A percentile compares a stretch with the other conserved stretches of the same genome.
Conservation (phyloP, 2,888 invertebrate genomes). For the Corythucha ciliata region DNA sequence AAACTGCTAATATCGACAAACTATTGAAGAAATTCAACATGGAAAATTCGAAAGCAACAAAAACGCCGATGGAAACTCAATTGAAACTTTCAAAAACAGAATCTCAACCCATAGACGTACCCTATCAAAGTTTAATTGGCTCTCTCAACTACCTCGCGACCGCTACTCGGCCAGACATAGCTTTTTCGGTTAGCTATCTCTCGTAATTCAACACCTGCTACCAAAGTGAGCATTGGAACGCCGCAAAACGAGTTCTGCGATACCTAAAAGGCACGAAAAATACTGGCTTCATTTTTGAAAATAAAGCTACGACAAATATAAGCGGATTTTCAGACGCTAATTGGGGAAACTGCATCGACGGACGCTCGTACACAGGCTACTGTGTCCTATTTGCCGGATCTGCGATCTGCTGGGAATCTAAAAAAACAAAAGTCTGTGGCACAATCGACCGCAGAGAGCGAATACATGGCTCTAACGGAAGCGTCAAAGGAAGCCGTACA, state of each 20-base stretch:
- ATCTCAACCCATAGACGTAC: background rate
- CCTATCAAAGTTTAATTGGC: constrained; percentile 29
- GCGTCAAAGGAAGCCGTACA: constrained; percentile 2
- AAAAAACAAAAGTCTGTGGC: background rate
- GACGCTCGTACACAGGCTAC: constrained; percentile 3
- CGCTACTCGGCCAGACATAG: constrained; percentile 18
- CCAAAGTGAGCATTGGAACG: constrained; percentile 17
- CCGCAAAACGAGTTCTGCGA: constrained; percentile 29
- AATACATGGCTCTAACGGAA: constrained; percentile 3
- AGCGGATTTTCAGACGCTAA: constrained; percentile 1
- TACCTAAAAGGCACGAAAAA: constrained; percentile 27
- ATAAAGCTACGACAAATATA: background rate
- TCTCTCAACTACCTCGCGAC: constrained; percentile 14
- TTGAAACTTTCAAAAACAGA: background rate
- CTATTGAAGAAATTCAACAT: constrained; percentile 7
- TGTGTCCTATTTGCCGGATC: background rate
- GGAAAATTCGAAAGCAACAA: background rate
- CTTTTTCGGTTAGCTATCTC: constrained; percentile 8
- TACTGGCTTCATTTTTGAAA: constrained; percentile 5
- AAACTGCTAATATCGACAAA: background rate
- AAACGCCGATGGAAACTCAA: constrained; percentile 7
- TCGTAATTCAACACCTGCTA: constrained; percentile 5
- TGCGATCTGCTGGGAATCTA: constrained; percentile 5
- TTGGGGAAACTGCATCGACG: constrained; percentile 22
- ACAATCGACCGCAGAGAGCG: constrained; percentile 3